Base-by-base conservation (phyloP, 2,888 invertebrate species). In the Tolmerus cingulatus region DNA sequence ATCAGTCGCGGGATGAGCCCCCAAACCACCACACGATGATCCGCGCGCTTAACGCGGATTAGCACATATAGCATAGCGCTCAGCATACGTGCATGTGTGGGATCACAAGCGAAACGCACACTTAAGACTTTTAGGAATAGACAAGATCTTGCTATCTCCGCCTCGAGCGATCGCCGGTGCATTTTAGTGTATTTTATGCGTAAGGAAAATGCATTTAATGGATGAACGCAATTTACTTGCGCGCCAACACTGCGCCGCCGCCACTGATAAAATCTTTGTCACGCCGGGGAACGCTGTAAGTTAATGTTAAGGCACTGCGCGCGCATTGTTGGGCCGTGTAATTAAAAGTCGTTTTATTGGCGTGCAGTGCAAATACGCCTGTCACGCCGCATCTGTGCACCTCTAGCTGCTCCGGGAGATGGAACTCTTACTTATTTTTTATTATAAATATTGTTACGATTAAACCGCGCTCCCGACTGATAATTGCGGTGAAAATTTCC, bases 101-200 rank as follows among this genome's bases (percentile, higher is more conserved):
- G 23, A 7, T 3, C 79, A 16, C 43, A 51, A 51, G n/a, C 14
- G 16, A 27, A 79, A 79, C 23, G 43, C 12, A 51, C 46, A 79
- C 30, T 79, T n/a, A 79, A 55, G 51, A 79, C 30, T 79, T 46
- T 19, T 30, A 51, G 27, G 16, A 51, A 51, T 46, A 55, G n/a
- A 79, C 1, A 79, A 23, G 51, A 79, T 51, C 79, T n/a, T 43
- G 51, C 51, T 40, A 79, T 27, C 46, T 27, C 51, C 79, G 79
- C 23, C 30, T 79, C 19, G 16, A 30, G 51, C 27, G 27, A 51
- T 79, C 51, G 30, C 30, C 51, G 19, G 51, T 51, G 51, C 51
- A 79, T 79, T 79, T 79, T 79, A 51, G 51, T 51, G 51, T 79
- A 79, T 79, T 79, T 79, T 79, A 79, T 27, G 46, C 79, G 76